phyloP scores from a whole-genome alignment of 2,113 vertebrate species.

The Apistogramma diplotaenia region DNA sequence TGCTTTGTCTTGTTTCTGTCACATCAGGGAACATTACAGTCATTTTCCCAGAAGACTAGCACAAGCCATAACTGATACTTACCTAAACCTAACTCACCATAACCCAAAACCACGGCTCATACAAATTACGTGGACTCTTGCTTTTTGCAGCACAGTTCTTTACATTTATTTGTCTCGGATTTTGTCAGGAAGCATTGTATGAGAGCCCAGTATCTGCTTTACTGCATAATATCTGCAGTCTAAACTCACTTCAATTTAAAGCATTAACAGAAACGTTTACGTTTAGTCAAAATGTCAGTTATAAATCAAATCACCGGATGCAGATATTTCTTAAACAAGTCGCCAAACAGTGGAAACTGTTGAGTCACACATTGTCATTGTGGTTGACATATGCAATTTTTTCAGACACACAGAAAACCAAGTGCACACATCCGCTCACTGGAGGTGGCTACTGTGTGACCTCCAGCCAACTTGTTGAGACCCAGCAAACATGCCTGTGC shows the following conservation, averaged over 20 bases:
- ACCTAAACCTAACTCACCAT: neutral
- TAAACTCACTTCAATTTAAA: neutral
- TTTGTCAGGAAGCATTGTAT: neutral
- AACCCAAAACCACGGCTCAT: neutral
- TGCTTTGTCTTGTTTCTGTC: neutral
- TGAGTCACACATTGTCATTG: slow-evolving; percentile 11
- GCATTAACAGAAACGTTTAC: neutral
- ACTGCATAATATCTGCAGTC: neutral
- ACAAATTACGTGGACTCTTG: neutral
- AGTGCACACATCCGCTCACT: neutral
- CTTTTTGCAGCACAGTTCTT: neutral
- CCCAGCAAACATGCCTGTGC: neutral
- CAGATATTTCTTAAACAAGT: neutral
- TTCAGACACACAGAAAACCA: neutral
- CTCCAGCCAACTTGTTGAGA: slow-evolving; percentile 17
- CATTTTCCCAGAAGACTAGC: neutral
- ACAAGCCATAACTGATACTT: neutral
- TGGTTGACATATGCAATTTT: slow-evolving; percentile 6
- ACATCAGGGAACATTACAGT: neutral
- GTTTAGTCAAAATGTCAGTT: neutral
- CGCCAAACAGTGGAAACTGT: neutral
- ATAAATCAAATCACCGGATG: neutral
- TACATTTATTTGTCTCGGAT: neutral
- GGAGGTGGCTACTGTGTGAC: slow-evolving; percentile 12
- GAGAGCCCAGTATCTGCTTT: neutral